Conservation (phyloP, 2,113 vertebrate species). For the Corvus hawaiiensis region DNA sequence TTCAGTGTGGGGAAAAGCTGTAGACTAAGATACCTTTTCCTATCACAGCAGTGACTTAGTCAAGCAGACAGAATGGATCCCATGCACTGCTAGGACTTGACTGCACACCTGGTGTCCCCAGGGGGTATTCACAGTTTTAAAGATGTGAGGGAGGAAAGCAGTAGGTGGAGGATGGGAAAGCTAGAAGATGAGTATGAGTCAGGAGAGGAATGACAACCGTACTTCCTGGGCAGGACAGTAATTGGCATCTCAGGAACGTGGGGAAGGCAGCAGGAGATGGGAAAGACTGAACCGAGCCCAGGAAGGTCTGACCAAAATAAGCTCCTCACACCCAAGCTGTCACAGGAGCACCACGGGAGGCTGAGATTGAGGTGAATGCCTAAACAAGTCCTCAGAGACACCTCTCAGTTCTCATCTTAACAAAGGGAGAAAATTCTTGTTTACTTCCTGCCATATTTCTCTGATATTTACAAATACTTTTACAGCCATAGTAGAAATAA, state of each 20-base stretch:
- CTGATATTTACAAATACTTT: background rate
- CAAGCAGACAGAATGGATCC: background rate
- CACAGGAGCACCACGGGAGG: background rate
- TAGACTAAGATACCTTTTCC: background rate
- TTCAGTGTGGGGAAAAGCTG: background rate
- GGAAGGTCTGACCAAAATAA: background rate
- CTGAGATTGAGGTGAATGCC: background rate
- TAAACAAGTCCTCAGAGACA: background rate
- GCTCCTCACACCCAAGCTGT: background rate
- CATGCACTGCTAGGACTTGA: background rate
- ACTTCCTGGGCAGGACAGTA: constrained; percentile 48
- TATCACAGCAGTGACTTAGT: background rate
- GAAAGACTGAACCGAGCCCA: background rate
- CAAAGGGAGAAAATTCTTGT: background rate
- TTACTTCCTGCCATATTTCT: background rate
- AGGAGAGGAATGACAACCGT: background rate
- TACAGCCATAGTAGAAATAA: background rate
- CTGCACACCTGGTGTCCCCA: background rate
- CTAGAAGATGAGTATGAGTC: background rate
- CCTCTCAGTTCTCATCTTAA: background rate
- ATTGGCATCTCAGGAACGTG: background rate
- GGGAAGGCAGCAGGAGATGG: background rate
- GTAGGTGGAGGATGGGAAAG: background rate
- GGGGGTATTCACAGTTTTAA: background rate
- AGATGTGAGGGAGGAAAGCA: background rate